These are phyloP conservation scores for Ceramica pisi DNA, from an alignment of 2,888 invertebrate species.

Conservation along the genomic window DNA sequence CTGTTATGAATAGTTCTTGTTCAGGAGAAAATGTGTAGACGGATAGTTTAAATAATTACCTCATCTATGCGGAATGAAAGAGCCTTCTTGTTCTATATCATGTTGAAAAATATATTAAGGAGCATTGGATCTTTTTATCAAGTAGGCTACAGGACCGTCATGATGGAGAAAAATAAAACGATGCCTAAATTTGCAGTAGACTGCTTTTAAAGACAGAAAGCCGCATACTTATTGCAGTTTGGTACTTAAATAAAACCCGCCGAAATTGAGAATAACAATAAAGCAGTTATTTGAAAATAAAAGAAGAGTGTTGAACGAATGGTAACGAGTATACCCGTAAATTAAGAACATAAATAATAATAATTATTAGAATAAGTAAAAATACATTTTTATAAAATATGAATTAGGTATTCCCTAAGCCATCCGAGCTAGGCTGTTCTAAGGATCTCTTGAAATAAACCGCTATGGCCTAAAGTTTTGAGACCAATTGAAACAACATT, in stretches of 20 bases:
- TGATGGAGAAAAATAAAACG: not conserved
- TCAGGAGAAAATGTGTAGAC: constrained; percentile 10
- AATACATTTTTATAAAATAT: constrained; percentile 10
- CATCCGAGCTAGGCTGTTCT: constrained; percentile 27
- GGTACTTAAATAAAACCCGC: not conserved
- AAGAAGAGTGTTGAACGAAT: not conserved
- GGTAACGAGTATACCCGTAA: not conserved
- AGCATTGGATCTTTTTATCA: not conserved
- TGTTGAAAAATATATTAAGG: not conserved
- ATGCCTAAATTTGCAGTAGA: not conserved
- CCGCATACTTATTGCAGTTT: not conserved
- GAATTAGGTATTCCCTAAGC: constrained; percentile 27
- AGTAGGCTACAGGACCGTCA: not conserved
- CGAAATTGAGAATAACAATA: not conserved
- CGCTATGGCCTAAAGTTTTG: constrained; percentile 49
- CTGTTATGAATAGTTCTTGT: not conserved
- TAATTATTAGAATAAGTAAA: constrained; percentile 7
- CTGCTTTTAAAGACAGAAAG: constrained; percentile 11
- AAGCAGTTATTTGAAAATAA: not conserved
- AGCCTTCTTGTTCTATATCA: not conserved
- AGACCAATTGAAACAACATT: constrained; percentile 46
- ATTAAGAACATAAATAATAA: not conserved
- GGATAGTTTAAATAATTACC: constrained; percentile 2
- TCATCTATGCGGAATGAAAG: not conserved
- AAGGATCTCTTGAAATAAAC: constrained; percentile 47